Evolutionary conservation across 2,797 vertebrate genomes (phyloP), one percentile per base, ranked within the genome.

Genomic region (Tolypeutes matacus): DNA sequence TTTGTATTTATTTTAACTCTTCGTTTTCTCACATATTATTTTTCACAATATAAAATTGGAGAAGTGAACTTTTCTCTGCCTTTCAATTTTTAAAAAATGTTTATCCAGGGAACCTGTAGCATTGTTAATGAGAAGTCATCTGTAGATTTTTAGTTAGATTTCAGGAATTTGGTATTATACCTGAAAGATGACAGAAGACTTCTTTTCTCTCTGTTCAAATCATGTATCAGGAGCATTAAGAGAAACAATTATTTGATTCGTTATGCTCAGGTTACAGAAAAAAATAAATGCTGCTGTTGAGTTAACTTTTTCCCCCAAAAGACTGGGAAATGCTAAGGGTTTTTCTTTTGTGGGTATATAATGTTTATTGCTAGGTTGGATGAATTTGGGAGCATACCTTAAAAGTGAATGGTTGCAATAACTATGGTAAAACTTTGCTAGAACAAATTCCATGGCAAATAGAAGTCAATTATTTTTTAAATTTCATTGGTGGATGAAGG

Each of bases 391-490:
- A 72, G 9, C 21, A 4, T 80, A 27, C 58, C 29, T 42, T 18
- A 86, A 64, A 83, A 83, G 27, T 70, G 65, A 87, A 72, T 84
- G 67, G 65, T 85, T 89, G 36, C 15, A 91, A 10, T 91, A 51
- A 78, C 42, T 93, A 36, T 58, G 21, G 21, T 81, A 67, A 72
- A 56, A 36, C 77, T 92, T 86, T 90, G 23, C 70, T 95, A 12
- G 21, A 86, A 9, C 51, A 83, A 77, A 86, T 81, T 67, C 13
- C 31, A 46, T 90, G 53, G 34, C 27, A 62, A 88, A 86, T 39
- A 65, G 17, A 91, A 80, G 12, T 65, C 83, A 64, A 56, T 82
- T 86, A 49, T 69, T 88, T 51, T 96, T 91, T 46, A 53, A 92
- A 89, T 77, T 86, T 86, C 49, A 2, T 89, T 85, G 46, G 34